Evolutionary conservation across 2,888 invertebrate genomes (phyloP).

Genomic region (Fabriciana adippe): DNA sequence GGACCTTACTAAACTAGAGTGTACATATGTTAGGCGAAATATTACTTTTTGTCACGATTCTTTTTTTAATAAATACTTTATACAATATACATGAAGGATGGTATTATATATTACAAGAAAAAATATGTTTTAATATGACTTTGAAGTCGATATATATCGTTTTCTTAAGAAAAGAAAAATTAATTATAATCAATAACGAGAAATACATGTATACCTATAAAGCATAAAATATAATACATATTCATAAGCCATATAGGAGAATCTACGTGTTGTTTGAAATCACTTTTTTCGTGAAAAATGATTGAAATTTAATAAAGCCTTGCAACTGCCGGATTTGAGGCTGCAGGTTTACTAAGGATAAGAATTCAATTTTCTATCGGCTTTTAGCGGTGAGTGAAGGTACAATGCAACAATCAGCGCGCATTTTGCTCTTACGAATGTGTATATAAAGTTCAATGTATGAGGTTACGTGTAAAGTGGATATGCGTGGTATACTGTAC

Average conservation of each 20-base stretch:
- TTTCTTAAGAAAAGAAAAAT: too few species aligned
- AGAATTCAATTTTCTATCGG: conserved; percentile 49
- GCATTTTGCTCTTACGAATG: conserved; percentile 14
- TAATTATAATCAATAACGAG: too few species aligned
- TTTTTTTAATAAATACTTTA: too few species aligned
- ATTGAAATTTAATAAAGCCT: conserved; percentile 44
- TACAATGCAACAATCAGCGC: conserved; percentile 29
- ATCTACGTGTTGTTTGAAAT: conserved; percentile 23
- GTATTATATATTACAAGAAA: too few species aligned
- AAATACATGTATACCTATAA: background rate
- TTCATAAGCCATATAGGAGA: background rate
- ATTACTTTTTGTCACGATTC: too few species aligned
- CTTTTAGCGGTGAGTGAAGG: conserved; percentile 40
- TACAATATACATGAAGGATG: too few species aligned
- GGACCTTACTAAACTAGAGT: too few species aligned
- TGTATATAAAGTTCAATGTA: conserved; percentile 28
- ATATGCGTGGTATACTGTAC: conserved; percentile 30
- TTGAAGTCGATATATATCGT: too few species aligned
- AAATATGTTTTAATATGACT: too few species aligned
- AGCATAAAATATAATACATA: too few species aligned
- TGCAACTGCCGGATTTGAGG: conserved; percentile 42
- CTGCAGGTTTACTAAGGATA: conserved; percentile 44
- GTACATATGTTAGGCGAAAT: too few species aligned
- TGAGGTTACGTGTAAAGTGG: background rate
- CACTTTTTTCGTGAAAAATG: conserved; percentile 31